A percentile compares a stretch with the other conserved stretches of the same genome.
Evolutionary conservation across 2,797 vertebrate genomes (phyloP).

Genomic region (Trachurus trachurus): DNA sequence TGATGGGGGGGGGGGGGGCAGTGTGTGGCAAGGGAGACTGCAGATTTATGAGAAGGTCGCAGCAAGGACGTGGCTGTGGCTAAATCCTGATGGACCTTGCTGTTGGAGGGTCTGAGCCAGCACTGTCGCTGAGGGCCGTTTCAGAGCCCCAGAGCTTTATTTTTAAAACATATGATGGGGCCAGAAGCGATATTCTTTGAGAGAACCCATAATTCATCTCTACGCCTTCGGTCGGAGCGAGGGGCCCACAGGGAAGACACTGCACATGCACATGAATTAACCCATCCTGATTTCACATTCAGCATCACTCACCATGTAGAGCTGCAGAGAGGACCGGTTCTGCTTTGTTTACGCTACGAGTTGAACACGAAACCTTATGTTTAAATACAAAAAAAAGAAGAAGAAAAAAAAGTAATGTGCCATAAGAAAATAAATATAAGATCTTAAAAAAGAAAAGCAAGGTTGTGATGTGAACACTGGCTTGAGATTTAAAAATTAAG

Average conservation of each 20-base stretch:
- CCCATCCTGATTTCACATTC: conserved; percentile 8
- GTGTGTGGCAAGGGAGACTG: conserved; percentile 17
- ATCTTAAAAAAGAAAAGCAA: conserved; percentile 24
- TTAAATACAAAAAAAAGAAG: conserved; percentile 17
- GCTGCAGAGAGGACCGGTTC: conserved; percentile 44
- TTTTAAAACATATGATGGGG: conserved; percentile 5
- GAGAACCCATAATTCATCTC: conserved; percentile 23
- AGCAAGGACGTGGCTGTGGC: conserved; percentile 61
- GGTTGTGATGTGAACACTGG: not conserved
- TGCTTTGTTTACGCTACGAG: conserved; percentile 39
- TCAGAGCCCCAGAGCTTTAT: conserved; percentile 31
- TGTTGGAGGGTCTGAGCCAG: conserved; percentile 37
- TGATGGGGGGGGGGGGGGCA: not conserved
- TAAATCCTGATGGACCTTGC: conserved; percentile 54
- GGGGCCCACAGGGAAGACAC: conserved; percentile 11
- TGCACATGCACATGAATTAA: conserved; percentile 13
- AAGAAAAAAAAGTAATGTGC: conserved; percentile 34
- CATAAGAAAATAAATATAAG: conserved; percentile 26
- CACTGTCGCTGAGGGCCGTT: conserved; percentile 25
- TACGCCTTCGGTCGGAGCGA: not conserved
- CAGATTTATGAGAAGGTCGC: conserved; percentile 66
- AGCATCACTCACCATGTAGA: conserved; percentile 22
- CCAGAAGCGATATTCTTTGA: conserved; percentile 23
- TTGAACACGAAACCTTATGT: conserved; percentile 32
- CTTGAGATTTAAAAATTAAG: conserved; percentile 24